phyloP scores from a whole-genome alignment of 1,140 invertebrate genomes.

The Antheraea mylitta region DNA sequence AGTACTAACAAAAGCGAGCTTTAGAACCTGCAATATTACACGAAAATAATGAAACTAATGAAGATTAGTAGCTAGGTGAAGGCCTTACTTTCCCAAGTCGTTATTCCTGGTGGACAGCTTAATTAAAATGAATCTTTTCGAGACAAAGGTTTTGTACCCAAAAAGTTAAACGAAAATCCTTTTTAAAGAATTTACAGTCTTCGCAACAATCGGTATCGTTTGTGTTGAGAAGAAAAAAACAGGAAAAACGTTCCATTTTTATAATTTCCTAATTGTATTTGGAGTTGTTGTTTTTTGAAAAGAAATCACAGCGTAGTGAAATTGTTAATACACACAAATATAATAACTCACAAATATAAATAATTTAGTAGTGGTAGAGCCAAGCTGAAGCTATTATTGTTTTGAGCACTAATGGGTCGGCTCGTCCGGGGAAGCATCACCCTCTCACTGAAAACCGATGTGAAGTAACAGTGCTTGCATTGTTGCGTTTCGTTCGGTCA shows the following conservation, averaged over 20 bases:
- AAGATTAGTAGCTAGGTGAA: slow-evolving; percentile 64
- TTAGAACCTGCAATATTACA: slow-evolving; percentile 39
- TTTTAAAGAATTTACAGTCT: slow-evolving; percentile 18
- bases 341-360: no score
- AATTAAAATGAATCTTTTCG: slow-evolving; percentile 67
- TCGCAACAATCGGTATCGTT: background rate
- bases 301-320: background rate
- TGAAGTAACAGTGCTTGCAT: no score
- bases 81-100: slow-evolving; percentile 47
- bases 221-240: slow-evolving; percentile 6
- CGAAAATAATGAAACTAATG: slow-evolving; percentile 62
- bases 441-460: no score
- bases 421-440: no score
- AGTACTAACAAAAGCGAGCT: background rate
- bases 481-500: no score
- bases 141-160: slow-evolving; percentile 47
- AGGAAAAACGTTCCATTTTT: background rate
- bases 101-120: slow-evolving; percentile 62
- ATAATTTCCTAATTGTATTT: background rate
- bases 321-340: no score
- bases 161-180: slow-evolving; percentile 41
- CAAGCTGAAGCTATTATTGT: no score
- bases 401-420: no score
- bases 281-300: background rate
- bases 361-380: no score